Percentiles rank a stretch among this genome's conserved stretches.
Conservation (phyloP, 2,797 vertebrate genomes). For the Moxostoma hubbsi region DNA sequence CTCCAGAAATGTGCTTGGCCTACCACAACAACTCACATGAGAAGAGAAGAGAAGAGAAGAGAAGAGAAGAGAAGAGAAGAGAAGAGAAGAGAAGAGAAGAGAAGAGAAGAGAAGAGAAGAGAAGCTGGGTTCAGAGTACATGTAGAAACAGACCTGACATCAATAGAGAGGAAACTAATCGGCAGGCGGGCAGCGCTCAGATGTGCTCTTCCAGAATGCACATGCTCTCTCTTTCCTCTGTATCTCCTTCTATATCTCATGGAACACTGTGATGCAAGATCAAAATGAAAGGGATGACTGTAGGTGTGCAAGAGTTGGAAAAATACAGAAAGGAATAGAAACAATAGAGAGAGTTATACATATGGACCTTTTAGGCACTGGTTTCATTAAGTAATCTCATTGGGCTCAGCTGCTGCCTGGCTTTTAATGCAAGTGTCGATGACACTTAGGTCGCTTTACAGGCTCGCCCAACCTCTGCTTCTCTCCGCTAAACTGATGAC, state of each 20-base stretch:
- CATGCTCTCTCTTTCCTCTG: slow-evolving; percentile 40
- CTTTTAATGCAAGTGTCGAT: slow-evolving; percentile 81
- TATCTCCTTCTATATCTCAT: slow-evolving; percentile 27
- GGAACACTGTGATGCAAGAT: slow-evolving; percentile 34
- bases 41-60: background rate
- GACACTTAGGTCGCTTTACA: slow-evolving; percentile 75
- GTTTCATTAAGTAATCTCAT: slow-evolving; percentile 74
- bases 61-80: no score
- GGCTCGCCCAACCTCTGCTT: slow-evolving; percentile 51
- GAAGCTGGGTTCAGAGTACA: no score
- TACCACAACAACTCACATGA: background rate
- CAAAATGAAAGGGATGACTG: slow-evolving; percentile 21
- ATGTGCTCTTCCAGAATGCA: slow-evolving; percentile 38
- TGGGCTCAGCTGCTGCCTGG: slow-evolving; percentile 76
- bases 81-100: background rate
- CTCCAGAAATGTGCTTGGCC: background rate
- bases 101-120: slow-evolving; percentile 2
- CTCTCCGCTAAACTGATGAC: slow-evolving; percentile 66
- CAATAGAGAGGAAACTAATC: no score
- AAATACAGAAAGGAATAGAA: background rate
- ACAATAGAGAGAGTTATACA: background rate
- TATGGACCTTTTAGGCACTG: slow-evolving; percentile 42
- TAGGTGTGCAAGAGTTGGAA: slow-evolving; percentile 3
- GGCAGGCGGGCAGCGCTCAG: slow-evolving; percentile 7
- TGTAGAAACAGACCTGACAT: slow-evolving; percentile 13